Percentiles rank a stretch among this genome's conserved stretches.
These are phyloP conservation scores for Rhadina sibilatrix DNA, from an alignment of 2,113 vertebrate species.

Conservation along the genomic window DNA sequence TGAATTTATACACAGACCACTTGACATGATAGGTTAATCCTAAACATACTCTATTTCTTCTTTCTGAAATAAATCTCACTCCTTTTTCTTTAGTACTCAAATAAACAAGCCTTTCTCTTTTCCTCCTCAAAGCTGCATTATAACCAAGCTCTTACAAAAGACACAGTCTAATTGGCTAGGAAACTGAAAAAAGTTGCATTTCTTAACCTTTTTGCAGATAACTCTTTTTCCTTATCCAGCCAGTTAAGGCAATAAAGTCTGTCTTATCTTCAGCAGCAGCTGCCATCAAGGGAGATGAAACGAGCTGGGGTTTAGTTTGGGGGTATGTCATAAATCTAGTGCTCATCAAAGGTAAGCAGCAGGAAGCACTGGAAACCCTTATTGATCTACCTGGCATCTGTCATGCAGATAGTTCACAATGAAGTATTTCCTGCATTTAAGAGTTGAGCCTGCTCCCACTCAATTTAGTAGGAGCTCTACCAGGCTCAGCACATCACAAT, in stretches of 20 bases:
- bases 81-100: neutral
- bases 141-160: neutral
- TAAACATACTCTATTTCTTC: neutral
- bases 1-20: neutral
- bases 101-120: neutral
- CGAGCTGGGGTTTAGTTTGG: slow-evolving; percentile 11
- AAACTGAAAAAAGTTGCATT: neutral
- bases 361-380: slow-evolving; percentile 41
- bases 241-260: slow-evolving; percentile 36
- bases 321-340: slow-evolving; percentile 22
- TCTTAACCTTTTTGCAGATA: slow-evolving; percentile 30
- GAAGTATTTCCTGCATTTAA: slow-evolving; percentile 52
- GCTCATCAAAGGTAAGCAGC: slow-evolving; percentile 42
- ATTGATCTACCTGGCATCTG: slow-evolving; percentile 45
- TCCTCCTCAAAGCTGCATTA: neutral
- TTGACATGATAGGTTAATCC: neutral
- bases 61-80: neutral
- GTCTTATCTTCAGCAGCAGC: slow-evolving; percentile 39
- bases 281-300: slow-evolving; percentile 1
- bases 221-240: neutral
- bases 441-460: neutral
- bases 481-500: neutral
- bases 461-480: neutral
- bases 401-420: slow-evolving; percentile 32
- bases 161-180: neutral